Base-by-base conservation (phyloP, 2,797 vertebrate genomes). In the Coilia nasus region DNA sequence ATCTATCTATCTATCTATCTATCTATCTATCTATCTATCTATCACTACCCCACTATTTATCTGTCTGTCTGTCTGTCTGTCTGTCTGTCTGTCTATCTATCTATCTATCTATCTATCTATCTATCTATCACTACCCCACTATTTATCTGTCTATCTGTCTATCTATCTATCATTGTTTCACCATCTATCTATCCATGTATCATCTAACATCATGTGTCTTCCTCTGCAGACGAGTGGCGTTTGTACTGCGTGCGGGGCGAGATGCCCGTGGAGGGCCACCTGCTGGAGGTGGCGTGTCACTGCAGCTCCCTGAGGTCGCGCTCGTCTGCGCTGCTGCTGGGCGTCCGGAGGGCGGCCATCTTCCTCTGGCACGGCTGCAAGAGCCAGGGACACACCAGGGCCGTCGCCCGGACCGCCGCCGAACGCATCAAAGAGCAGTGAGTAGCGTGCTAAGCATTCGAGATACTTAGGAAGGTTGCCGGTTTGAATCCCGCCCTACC, bases 291-390 rank as follows among this genome's bases (percentile, higher is more conserved):
- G 87, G 97, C 96, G 0, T 99, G 97, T 91, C 98, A 99, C 94
- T 98, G 97, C 94, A 99, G 97, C 94, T 99, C 98, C 93, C 94
- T 99, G 90, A 96, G 98, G 78, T 99, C 98, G 87, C 93, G 98
- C 87, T 96, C 96, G 25, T 99, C 98, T 88, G 98, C 99, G 97
- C 96, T 99, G 81, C 95, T 99, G 82, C 97, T 99, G 89, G 99
- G 97, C 89, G 94, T 98, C 85, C 97, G 96, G 91, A 97, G 97
- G 92, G 98, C 97, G 83, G 92, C 97, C 85, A 98, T 99, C 85
- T 99, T 97, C 93, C 95, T 99, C 91, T 99, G 98, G 98, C 97
- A 99, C 1, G 98, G 98, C 92, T 99, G 98, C 94, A 99, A 99
- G 93, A 96, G 97, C 19, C 98, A 98, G 86, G 90, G 94, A 2